A percentile compares a stretch with the other conserved stretches of the same genome.
phyloP scores from a whole-genome alignment of 1,140 invertebrate genomes.

The Cataglyphis hispanica region DNA sequence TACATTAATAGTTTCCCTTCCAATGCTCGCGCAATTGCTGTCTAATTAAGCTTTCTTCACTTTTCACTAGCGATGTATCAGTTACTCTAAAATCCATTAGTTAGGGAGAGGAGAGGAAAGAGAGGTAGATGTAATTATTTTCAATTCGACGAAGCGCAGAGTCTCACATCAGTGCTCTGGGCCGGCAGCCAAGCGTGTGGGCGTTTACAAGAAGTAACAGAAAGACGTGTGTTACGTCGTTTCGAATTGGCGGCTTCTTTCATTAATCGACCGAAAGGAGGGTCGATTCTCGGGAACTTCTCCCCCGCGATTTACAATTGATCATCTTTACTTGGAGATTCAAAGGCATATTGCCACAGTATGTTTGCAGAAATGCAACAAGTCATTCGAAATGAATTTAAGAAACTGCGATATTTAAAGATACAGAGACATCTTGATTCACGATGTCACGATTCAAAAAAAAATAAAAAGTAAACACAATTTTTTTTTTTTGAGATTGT shows the following conservation, averaged over 20 bases:
- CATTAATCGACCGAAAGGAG: constrained; percentile 45
- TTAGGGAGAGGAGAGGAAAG: constrained; percentile 17
- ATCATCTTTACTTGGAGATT: constrained; percentile 30
- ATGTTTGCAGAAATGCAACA: constrained; percentile 2
- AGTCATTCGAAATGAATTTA: constrained; percentile 19
- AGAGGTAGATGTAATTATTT: constrained; percentile 70
- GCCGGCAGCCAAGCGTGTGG: constrained; percentile 69
- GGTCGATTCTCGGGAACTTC: constrained; percentile 24
- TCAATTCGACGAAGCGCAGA: constrained; percentile 69
- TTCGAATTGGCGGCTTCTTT: constrained; percentile 60
- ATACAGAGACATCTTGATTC: not conserved
- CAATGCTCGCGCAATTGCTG: not conserved
- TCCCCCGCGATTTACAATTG: not conserved
- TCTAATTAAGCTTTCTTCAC: constrained; percentile 49
- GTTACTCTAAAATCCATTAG: constrained; percentile 27
- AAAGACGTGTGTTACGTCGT: constrained; percentile 66
- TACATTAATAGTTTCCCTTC: not conserved
- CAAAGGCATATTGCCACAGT: not conserved
- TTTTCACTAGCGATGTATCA: not conserved
- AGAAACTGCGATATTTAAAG: not conserved
- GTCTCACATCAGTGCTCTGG: constrained; percentile 35
- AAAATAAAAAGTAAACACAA: not conserved
- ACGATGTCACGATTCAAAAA: not conserved
- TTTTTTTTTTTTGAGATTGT: not conserved
- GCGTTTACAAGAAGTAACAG: constrained; percentile 71